Base-by-base conservation (phyloP, 64 coral and sea anemone genomes). In the Platygyra sinensis region DNA sequence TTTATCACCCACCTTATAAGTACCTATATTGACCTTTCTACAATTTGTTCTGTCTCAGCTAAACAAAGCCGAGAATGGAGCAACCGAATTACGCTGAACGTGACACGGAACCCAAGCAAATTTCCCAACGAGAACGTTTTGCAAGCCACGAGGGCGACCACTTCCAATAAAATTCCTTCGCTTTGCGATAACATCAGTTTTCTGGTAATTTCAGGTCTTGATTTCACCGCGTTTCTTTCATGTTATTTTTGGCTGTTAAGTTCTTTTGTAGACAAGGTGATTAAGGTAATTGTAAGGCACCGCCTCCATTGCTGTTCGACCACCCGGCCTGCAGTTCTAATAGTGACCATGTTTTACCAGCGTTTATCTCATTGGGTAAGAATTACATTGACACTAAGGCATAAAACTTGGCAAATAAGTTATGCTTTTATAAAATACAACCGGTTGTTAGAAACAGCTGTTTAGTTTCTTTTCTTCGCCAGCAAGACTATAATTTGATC, bases 211-310 rank as follows among this genome's bases (percentile, higher is more conserved):
- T 85, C 22, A 63, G 67, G 72, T 67, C 67, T 33, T 57, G 38
- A 75, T 85, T 94, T 89, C 59, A 67, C 82, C 59, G 80, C 88
- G 87, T 94, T 89, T 94, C 86, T 83, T 83, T 67, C 22, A 85
- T 49, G 80, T 75, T 84, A 64, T 72, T 91, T 52, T 93, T 88
- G 94, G 89, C 80, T 88, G 73, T 89, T 92, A 90, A 63, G 80
- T 76, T 86, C 91, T 89, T 93, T 90, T 96, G 86, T 96, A 93
- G 94, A 89, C 94, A 89, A 78, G 60, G 75, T 92, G 86, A 96
- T 96, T 93, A 96, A 93, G 61, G 80, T 80, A 96, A 96, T 96
- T 89, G 94, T 42, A 79, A 46, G 79, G 80, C 46, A 75, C 94
- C 94, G 91, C 94, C 94, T 91, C 81, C 79, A 79, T 91, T 46